Percentiles rank a stretch among this genome's conserved stretches.
phyloP scores from a whole-genome alignment of 1,140 invertebrate genomes.

The Steinernema khuongi region DNA sequence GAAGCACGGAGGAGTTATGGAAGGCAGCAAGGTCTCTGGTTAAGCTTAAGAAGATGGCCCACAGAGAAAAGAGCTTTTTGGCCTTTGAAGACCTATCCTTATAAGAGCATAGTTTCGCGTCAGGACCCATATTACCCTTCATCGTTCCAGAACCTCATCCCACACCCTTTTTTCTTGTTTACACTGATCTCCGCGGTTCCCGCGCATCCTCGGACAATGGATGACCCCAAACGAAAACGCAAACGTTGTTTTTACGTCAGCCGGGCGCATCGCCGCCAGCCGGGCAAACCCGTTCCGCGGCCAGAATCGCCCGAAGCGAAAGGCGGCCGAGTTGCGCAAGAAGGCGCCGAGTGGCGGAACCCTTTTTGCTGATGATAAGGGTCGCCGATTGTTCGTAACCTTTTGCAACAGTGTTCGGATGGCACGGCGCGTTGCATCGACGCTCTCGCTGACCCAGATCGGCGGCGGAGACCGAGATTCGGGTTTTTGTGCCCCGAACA shows the following conservation, averaged over 20 bases:
- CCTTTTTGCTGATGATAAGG: slow-evolving; percentile 10
- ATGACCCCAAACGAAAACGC: too few species aligned
- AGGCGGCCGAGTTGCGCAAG: neutral
- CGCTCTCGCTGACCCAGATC: slow-evolving; percentile 14
- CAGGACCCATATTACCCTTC: too few species aligned
- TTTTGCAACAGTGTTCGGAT: slow-evolving; percentile 15
- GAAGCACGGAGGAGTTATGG: neutral
- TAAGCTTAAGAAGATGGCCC: too few species aligned
- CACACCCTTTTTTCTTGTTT: too few species aligned
- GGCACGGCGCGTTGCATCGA: slow-evolving; percentile 11
- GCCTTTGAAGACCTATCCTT: neutral
- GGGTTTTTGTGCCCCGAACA: slow-evolving; percentile 9
- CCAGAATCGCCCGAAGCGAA: neutral
- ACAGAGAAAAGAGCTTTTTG: neutral
- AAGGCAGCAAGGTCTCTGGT: too few species aligned
- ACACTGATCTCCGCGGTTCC: too few species aligned
- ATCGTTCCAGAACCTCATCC: too few species aligned
- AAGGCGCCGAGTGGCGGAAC: neutral
- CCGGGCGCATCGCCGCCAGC: too few species aligned
- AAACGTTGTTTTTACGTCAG: too few species aligned
- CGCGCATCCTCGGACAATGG: too few species aligned
- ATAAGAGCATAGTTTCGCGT: too few species aligned
- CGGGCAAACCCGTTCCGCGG: neutral
- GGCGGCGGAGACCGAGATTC: neutral
- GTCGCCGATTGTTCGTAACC: slow-evolving; percentile 14